A percentile compares a stretch with the other conserved stretches of the same genome.
Evolutionary conservation across 1,140 invertebrate genomes (phyloP).

Genomic region (Planococcus citri): DNA sequence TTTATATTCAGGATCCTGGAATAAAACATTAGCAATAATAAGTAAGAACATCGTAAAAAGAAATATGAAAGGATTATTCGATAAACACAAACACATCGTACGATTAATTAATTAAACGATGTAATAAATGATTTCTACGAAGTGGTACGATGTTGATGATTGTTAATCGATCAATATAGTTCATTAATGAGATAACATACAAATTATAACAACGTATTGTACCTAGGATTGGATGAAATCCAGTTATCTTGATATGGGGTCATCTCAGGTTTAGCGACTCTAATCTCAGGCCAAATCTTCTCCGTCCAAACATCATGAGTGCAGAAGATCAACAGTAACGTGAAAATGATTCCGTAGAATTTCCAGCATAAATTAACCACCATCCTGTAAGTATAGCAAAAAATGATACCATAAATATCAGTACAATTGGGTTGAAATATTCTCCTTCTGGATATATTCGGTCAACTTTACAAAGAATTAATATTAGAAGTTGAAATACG

Average conservation of each 20-base stretch:
- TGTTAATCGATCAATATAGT: too few species aligned
- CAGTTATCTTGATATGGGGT: background rate
- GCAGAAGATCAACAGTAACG: slow-evolving; percentile 14
- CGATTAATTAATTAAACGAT: too few species aligned
- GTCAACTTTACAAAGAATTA: background rate
- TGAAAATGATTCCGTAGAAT: slow-evolving; percentile 22
- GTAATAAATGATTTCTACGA: too few species aligned
- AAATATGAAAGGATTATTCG: too few species aligned
- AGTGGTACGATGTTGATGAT: too few species aligned
- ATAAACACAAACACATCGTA: too few species aligned
- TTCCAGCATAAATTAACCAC: slow-evolving; percentile 21
- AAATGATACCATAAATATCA: background rate
- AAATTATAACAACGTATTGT: background rate
- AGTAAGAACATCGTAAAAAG: too few species aligned
- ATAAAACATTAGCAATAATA: background rate
- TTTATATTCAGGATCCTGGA: background rate
- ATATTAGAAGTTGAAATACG: slow-evolving; percentile 3
- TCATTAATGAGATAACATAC: too few species aligned
- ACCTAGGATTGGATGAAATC: background rate
- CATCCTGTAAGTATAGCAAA: slow-evolving; percentile 22
- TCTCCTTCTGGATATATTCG: too few species aligned
- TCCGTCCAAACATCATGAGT: slow-evolving; percentile 19
- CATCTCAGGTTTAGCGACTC: background rate
- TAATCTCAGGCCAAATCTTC: slow-evolving; percentile 23
- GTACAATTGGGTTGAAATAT: background rate